Evolutionary conservation across 2,113 vertebrate species (phyloP), one percentile per base, ranked within the genome.

Genomic region (Entomyzon cyanotis): DNA sequence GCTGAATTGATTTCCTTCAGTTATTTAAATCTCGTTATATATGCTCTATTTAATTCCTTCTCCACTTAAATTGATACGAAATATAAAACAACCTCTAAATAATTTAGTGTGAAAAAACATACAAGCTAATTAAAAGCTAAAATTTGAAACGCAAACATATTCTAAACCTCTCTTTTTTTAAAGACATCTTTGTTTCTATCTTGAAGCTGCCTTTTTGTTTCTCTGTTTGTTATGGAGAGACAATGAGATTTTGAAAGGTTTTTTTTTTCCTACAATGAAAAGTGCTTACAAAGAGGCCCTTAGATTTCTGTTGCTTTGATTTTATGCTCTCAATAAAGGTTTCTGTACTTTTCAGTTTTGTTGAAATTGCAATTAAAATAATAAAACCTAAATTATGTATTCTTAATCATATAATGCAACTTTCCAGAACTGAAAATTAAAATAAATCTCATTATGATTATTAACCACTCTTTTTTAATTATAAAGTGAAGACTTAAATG

Each of bases 101-200:
- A 93, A 94, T 95, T 96, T 53, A 83, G 58, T 76, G 41, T 55
- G 68, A 82, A 82, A 94, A 94, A 95, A 71, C 25, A 62, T n/a
- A 90, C 47, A 55, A 89, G 37, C 37, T 89, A 95, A 95, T 95
- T 94, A 93, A 95, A 95, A 96, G 60, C 67, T 89, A 90, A 79
- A 94, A 82, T 7, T 73, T 2, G 5, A 95, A 96, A 84, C 3
- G 1, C 55, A 95, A 89, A 64, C 39, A 83, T 17, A 58, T 33
- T 76, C 20, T 12, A 78, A 87, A 62, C 8, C 37, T 23, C 17
- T 49, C 3, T 10, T 25, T 65, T 55, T 50, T 73, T 64, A 53
- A 60, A 44, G 8, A 13, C 3, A 23, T 33, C 1, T n/a, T 68
- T 27, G n/a, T 35, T 46, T 39, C n/a, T 62, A 7, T 47, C 50